Evolutionary conservation across 1,140 invertebrate genomes (phyloP).

Genomic region (Hetaerina americana): DNA sequence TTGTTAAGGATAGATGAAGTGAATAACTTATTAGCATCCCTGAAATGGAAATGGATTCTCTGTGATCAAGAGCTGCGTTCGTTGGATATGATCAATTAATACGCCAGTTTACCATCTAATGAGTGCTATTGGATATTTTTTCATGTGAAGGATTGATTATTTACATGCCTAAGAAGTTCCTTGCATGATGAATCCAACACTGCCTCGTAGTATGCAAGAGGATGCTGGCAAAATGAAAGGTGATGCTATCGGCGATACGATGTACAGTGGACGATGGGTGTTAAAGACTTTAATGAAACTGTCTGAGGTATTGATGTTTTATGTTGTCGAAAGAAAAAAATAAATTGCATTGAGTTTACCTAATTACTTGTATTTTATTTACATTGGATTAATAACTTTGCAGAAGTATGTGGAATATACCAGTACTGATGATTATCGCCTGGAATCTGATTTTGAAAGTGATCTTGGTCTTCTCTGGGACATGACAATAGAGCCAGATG

Average conservation of each 20-base stretch:
- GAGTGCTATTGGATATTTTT: no score
- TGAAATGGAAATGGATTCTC: no score
- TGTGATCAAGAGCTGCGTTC: no score
- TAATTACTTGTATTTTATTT: no score
- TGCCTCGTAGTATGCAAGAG: conserved; percentile 17
- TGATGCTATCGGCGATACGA: conserved; percentile 57
- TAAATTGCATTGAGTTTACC: no score
- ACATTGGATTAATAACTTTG: conserved; percentile 7
- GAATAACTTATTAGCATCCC: no score
- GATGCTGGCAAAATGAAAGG: conserved; percentile 43
- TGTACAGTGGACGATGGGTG: conserved; percentile 60
- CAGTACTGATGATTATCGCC: conserved; percentile 33
- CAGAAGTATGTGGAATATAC: conserved; percentile 33
- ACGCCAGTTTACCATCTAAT: no score
- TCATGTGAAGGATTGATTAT: no score
- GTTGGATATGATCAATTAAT: no score
- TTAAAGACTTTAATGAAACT: conserved; percentile 43
- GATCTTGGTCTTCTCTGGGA: conserved; percentile 64
- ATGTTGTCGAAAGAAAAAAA: no score
- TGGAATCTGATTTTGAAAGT: conserved; percentile 42
- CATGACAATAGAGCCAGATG: conserved; percentile 56
- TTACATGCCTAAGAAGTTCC: no score
- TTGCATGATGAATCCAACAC: conserved; percentile 4
- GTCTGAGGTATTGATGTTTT: conserved; percentile 25
- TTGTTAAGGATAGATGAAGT: no score